These are phyloP conservation scores for Andrena minutula DNA, from an alignment of 2,888 invertebrate species.

Conservation along the genomic window DNA sequence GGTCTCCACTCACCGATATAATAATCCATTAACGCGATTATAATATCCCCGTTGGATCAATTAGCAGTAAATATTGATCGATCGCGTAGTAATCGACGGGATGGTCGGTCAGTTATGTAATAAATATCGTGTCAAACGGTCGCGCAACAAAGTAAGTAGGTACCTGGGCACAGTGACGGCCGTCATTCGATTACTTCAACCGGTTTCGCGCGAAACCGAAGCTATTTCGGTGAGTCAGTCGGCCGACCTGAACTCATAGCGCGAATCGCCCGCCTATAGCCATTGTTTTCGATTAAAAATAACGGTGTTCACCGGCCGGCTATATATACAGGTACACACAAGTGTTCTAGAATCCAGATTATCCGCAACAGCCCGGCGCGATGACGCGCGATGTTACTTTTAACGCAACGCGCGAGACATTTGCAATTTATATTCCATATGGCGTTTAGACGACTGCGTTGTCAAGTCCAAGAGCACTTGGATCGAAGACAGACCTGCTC, in stretches of 20 bases:
- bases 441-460: not conserved
- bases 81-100: conserved; percentile 32
- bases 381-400: conserved; percentile 38
- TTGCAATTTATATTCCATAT: not conserved
- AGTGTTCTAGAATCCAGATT: conserved; percentile 58
- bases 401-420: not conserved
- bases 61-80: conserved; percentile 36
- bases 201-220: conserved; percentile 54
- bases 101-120: conserved; percentile 24
- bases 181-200: conserved; percentile 55
- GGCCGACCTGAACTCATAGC: conserved; percentile 22
- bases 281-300: conserved; percentile 63
- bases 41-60: conserved; percentile 8
- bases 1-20: not conserved
- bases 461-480: not conserved
- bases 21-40: conserved; percentile 39
- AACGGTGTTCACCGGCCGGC: conserved; percentile 17
- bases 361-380: conserved; percentile 33
- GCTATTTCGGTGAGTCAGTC: conserved; percentile 51
- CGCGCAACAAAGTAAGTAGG: conserved; percentile 27
- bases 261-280: not conserved
- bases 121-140: conserved; percentile 42
- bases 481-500: not conserved
- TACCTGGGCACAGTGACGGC: not conserved
- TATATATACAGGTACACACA: conserved; percentile 2